phyloP scores from a whole-genome alignment of 2,797 vertebrate genomes.

The Danionella dracula region DNA sequence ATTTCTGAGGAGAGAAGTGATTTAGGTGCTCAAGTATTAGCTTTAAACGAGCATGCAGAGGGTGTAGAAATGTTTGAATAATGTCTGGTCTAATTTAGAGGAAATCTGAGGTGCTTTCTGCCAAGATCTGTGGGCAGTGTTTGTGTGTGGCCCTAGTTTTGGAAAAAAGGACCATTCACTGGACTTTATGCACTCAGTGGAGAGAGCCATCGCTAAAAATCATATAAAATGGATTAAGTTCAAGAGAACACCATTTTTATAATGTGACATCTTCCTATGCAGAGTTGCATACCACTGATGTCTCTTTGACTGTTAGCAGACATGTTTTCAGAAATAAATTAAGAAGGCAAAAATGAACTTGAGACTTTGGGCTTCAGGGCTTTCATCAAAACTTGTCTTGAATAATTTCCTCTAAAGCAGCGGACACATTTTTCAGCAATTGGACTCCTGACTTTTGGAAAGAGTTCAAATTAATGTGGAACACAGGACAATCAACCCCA shows the following conservation, averaged over 20 bases:
- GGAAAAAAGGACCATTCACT: not conserved
- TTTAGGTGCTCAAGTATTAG: conserved; percentile 8
- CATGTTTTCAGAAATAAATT: conserved; percentile 2
- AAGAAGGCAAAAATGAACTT: not conserved
- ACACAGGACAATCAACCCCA: too few species aligned
- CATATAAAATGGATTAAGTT: not conserved
- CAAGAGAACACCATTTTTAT: not conserved
- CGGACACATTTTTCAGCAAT: not conserved
- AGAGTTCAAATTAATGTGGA: not conserved
- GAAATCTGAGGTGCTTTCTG: not conserved
- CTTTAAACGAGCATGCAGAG: not conserved
- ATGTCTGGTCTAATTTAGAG: not conserved
- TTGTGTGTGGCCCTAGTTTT: not conserved
- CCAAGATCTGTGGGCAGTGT: not conserved
- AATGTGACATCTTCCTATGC: not conserved
- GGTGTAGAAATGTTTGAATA: not conserved
- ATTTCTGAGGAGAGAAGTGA: conserved; percentile 8
- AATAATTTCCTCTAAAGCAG: not conserved
- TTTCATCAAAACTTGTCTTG: conserved; percentile 12
- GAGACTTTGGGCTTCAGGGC: not conserved
- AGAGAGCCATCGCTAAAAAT: not conserved
- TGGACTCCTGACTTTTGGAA: conserved; percentile 24
- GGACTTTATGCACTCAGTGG: not conserved
- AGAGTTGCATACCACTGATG: not conserved
- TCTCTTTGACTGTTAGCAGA: not conserved